Base-by-base conservation (phyloP, 2,113 vertebrate species). In the Taxidea taxus region DNA sequence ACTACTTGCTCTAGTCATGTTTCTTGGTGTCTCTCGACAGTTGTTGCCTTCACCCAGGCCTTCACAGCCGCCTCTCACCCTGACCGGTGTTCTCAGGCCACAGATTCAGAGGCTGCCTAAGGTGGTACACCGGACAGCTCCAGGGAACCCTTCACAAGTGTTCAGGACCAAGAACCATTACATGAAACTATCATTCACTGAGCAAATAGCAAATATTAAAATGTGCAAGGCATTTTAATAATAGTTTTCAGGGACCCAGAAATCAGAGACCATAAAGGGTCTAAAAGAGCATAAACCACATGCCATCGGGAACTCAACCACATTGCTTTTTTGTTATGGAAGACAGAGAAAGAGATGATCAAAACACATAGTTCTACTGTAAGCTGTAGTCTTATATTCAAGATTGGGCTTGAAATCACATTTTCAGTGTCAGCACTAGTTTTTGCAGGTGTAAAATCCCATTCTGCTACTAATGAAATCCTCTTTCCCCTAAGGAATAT, bases 401-500 rank as follows among this genome's bases (percentile, higher is more conserved):
- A 87, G 75, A 89, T 47, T 77, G 42, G 44, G 54, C 86, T 39
- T 81, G 68, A 92, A 87, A 83, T 95, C 54, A 88, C 29, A 91
- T 94, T 82, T 77, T 89, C 49, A 72, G 64, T 54, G 15, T 56
- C 56, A 54, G 62, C n/a, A 21, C 5, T 80, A 47, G 51, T 92
- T 91, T 95, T 72, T 91, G 15, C 93, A 85, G 10, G 12, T 86
- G 3, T 82, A 87, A 92, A 97, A 95, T 81, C 25, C 7, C 82
- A 66, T 80, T 91, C 96, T 85, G 44, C 47, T 89, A 83, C 92
- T 87, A 82, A 54, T 82, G 49, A 85, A 97, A 93, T 34, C 39
- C 11, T 82, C 15, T 85, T 25, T 7, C 44, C 34, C 68, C 18
- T 80, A 44, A 95, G 62, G 75, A 91, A 72, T 37, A 74, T 15